A percentile compares a stretch with the other conserved stretches of the same genome.
Evolutionary conservation across 1,140 invertebrate species (phyloP).

Genomic region (Diuraphis noxia): DNA sequence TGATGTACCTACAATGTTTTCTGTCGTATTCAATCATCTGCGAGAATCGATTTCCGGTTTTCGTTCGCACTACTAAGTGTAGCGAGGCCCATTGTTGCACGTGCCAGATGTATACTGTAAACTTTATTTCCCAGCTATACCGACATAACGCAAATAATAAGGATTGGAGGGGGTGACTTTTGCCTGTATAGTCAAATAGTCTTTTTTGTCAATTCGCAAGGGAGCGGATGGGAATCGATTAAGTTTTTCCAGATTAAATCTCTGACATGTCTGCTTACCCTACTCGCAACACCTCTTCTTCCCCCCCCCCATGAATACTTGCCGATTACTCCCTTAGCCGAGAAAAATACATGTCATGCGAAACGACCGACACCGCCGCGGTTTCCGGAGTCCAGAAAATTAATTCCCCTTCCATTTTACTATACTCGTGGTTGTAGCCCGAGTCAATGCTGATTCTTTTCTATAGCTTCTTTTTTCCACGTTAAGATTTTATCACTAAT

Average conservation of each 20-base stretch:
- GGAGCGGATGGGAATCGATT: slow-evolving; percentile 11
- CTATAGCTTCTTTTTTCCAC: not conserved
- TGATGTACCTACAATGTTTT: not conserved
- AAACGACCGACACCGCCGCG: not conserved
- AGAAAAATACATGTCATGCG: slow-evolving; percentile 6
- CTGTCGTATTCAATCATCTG: not conserved
- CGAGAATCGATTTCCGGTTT: slow-evolving; percentile 24
- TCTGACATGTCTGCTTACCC: not conserved
- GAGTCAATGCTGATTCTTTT: not conserved
- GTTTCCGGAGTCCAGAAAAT: slow-evolving; percentile 13
- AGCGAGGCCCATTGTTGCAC: not conserved
- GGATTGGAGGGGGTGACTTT: slow-evolving; percentile 10
- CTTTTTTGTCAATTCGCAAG: slow-evolving; percentile 13
- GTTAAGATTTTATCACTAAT: slow-evolving; percentile 2
- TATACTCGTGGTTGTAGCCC: not conserved
- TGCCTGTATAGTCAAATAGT: not conserved
- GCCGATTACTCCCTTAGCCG: not conserved
- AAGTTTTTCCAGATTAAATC: slow-evolving; percentile 44
- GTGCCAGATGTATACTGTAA: not conserved
- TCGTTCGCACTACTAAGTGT: not conserved
- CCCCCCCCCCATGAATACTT: not conserved
- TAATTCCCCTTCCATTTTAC: not conserved
- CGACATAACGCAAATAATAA: not conserved
- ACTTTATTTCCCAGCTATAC: slow-evolving; percentile 2
- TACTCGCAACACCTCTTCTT: not conserved